Percentiles rank a stretch among this genome's conserved stretches.
Conservation (phyloP, 2,113 vertebrate genomes). For the Urocolius indicus region DNA sequence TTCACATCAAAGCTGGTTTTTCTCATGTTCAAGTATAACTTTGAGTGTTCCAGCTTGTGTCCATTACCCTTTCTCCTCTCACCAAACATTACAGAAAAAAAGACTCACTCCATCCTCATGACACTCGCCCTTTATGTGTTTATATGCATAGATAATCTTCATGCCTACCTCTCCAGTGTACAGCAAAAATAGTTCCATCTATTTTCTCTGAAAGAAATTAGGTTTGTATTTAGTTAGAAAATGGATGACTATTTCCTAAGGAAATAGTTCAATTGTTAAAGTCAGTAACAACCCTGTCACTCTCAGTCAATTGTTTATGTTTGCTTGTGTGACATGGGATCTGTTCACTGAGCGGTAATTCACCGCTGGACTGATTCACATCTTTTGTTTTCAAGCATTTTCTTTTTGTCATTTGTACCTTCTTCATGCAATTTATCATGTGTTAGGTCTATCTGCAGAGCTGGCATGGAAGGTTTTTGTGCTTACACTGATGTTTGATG, state of each 20-base stretch:
- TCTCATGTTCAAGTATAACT: too few species aligned
- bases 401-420: not conserved
- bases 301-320: not conserved
- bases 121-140: too few species aligned
- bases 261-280: not conserved
- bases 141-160: not conserved
- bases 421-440: not conserved
- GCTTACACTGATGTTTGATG: not conserved
- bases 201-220: not conserved
- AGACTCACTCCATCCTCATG: too few species aligned
- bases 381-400: not conserved
- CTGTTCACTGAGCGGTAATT: not conserved
- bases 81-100: too few species aligned
- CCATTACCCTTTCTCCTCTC: too few species aligned
- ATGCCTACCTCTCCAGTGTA: not conserved
- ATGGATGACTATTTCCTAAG: too few species aligned
- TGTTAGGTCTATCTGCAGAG: not conserved
- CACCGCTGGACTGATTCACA: not conserved
- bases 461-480: not conserved
- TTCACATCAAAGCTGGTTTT: too few species aligned
- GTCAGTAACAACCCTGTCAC: accelerated
- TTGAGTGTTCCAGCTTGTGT: too few species aligned
- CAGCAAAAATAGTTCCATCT: not conserved
- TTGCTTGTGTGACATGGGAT: not conserved
- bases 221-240: not conserved